Conservation (phyloP, 37 sponge, comb jelly and placozoan genomes). For the Geodia barretti region DNA sequence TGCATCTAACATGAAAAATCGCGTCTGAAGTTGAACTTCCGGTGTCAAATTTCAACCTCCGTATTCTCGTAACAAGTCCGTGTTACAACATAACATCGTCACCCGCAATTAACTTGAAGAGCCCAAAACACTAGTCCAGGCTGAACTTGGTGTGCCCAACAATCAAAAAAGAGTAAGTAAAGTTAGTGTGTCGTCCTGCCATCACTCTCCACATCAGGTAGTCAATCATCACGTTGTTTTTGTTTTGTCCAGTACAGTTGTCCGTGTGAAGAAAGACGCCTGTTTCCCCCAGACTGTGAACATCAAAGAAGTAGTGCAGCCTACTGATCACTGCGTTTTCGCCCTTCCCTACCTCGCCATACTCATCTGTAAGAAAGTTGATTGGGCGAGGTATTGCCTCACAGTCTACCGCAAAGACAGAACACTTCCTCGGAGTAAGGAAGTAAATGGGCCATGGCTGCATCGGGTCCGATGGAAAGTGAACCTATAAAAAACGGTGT, state of each 20-base stretch:
- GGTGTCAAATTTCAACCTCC: too few species aligned
- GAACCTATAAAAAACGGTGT: slow-evolving; percentile 5
- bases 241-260: slow-evolving; percentile 51
- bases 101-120: too few species aligned
- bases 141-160: slow-evolving; percentile 49
- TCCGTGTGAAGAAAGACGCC: slow-evolving; percentile 16
- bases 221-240: slow-evolving; percentile 50
- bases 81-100: too few species aligned
- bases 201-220: slow-evolving; percentile 34
- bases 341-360: slow-evolving; percentile 1
- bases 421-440: slow-evolving; percentile 63
- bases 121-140: too few species aligned
- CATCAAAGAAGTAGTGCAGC: slow-evolving; percentile 29
- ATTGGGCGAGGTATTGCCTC: slow-evolving; percentile 65
- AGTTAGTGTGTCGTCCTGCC: slow-evolving; percentile 11
- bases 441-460: slow-evolving; percentile 78
- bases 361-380: slow-evolving; percentile 11
- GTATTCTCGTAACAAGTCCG: too few species aligned
- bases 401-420: slow-evolving; percentile 66
- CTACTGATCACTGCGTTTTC: slow-evolving; percentile 28
- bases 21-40: too few species aligned
- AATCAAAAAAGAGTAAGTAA: slow-evolving; percentile 20
- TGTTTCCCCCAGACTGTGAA: slow-evolving; percentile 33
- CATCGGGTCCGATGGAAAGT: slow-evolving; percentile 52
- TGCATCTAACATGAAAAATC: too few species aligned